A percentile compares a stretch with the other conserved stretches of the same genome.
phyloP scores from a whole-genome alignment of 2,797 vertebrate species.

The Danionella dracula region DNA sequence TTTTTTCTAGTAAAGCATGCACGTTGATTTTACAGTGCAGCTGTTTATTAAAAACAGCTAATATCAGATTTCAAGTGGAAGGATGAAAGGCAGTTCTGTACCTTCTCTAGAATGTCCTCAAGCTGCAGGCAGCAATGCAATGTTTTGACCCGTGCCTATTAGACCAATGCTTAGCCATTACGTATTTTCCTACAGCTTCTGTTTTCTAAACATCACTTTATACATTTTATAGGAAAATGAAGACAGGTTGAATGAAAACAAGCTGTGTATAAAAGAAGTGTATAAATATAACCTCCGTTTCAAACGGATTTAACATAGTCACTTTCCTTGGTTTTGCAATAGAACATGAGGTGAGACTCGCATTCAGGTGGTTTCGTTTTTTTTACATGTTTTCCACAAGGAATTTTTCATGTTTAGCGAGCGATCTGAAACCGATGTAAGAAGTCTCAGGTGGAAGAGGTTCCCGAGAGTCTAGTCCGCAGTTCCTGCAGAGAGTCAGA shows the following conservation, averaged over 20 bases:
- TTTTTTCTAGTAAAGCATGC: slow-evolving; percentile 2
- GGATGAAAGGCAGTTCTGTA: neutral
- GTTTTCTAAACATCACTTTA: slow-evolving; percentile 2
- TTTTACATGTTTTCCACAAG: no score
- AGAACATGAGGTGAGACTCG: neutral
- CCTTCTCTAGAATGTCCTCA: slow-evolving; percentile 7
- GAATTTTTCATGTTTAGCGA: no score
- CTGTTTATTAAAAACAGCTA: neutral
- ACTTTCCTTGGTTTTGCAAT: neutral
- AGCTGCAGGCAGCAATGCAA: slow-evolving; percentile 2
- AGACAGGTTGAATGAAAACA: neutral
- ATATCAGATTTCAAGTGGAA: neutral
- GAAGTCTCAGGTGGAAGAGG: neutral
- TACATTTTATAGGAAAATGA: neutral
- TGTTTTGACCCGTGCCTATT: neutral
- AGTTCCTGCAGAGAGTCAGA: neutral
- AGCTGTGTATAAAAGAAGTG: neutral
- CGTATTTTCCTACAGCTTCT: neutral
- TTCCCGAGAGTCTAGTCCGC: neutral
- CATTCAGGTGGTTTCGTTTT: no score
- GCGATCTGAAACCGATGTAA: neutral
- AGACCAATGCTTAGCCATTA: neutral
- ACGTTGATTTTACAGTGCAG: neutral
- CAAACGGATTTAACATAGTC: neutral
- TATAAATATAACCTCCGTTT: neutral